Conservation (phyloP, 2,797 vertebrate species). For the Acanthornis magna region DNA sequence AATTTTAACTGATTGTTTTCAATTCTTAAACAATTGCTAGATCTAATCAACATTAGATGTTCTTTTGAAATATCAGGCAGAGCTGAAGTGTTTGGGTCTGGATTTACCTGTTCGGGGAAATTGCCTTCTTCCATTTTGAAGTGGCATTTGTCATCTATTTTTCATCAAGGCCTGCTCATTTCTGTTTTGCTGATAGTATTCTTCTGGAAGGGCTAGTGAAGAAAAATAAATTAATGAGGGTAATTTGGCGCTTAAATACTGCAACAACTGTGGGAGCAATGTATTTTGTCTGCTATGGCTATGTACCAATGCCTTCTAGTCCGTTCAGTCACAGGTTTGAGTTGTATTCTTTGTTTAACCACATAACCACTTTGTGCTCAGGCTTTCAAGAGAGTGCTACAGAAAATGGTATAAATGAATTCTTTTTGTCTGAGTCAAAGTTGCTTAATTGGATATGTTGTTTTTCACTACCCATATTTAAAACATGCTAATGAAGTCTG, state of each 20-base stretch:
- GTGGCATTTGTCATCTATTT: slow-evolving; percentile 27
- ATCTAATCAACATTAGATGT: background rate
- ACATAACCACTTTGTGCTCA: background rate
- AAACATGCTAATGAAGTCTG: background rate
- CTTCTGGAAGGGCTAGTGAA: background rate
- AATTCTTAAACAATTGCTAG: background rate
- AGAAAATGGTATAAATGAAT: background rate
- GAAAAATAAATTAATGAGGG: background rate
- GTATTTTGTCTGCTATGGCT: background rate
- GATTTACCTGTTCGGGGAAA: slow-evolving; percentile 11
- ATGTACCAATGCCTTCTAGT: background rate
- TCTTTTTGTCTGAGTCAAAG: background rate
- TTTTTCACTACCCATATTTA: background rate
- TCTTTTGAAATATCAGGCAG: background rate
- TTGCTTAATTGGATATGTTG: background rate
- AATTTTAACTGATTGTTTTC: background rate
- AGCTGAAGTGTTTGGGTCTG: slow-evolving; percentile 19
- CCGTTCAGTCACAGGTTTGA: background rate
- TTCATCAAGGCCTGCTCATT: slow-evolving; percentile 7
- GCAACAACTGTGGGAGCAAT: background rate
- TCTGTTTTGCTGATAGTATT: slow-evolving; percentile 14
- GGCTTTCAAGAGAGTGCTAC: background rate
- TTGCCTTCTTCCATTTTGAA: slow-evolving; percentile 34
- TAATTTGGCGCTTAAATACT: background rate
- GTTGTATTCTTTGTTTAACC: background rate